Conservation (phyloP, 2,888 invertebrate genomes). For the Embidobia sp. region DNA sequence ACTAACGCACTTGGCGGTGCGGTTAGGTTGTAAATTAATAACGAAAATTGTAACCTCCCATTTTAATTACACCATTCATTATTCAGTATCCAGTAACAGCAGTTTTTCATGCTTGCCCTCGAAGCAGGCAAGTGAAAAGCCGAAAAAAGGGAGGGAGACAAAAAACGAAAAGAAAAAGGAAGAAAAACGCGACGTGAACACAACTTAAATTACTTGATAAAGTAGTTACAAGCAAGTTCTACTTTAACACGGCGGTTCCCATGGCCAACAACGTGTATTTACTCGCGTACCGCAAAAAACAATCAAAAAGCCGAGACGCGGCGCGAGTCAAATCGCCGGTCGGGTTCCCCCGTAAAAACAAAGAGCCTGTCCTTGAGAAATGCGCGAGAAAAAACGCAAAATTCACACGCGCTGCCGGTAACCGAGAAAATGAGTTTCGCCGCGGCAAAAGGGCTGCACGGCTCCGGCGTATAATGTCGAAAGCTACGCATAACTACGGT, state of each 20-base stretch:
- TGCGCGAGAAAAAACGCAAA: conserved; percentile 46
- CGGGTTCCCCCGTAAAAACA: conserved; percentile 46
- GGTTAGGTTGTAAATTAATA: conserved; percentile 26
- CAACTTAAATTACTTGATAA: conserved; percentile 39
- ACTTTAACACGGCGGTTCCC: conserved; percentile 30
- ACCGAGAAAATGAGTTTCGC: conserved; percentile 65
- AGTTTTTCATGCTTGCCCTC: conserved; percentile 14
- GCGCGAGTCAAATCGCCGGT: conserved; percentile 32
- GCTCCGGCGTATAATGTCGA: no score
- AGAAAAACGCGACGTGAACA: conserved; percentile 13
- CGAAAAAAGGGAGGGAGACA: neutral
- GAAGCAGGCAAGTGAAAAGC: neutral
- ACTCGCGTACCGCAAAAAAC: conserved; percentile 26
- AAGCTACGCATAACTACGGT: conserved; percentile 25
- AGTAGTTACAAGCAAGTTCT: conserved; percentile 38
- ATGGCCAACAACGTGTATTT: conserved; percentile 27
- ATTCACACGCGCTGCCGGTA: conserved; percentile 53
- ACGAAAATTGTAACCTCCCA: conserved; percentile 22
- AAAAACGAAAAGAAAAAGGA: neutral
- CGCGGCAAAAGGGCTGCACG: conserved; percentile 63
- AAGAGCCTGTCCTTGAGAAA: conserved; percentile 52
- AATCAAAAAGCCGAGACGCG: conserved; percentile 32
- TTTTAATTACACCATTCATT: conserved; percentile 36
- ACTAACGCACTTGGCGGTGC: conserved; percentile 11
- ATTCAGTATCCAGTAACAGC: conserved; percentile 7